Evolutionary conservation across 2,888 invertebrate genomes (phyloP), one percentile per base, ranked within the genome.

Genomic region (Parthenolecanium corni): DNA sequence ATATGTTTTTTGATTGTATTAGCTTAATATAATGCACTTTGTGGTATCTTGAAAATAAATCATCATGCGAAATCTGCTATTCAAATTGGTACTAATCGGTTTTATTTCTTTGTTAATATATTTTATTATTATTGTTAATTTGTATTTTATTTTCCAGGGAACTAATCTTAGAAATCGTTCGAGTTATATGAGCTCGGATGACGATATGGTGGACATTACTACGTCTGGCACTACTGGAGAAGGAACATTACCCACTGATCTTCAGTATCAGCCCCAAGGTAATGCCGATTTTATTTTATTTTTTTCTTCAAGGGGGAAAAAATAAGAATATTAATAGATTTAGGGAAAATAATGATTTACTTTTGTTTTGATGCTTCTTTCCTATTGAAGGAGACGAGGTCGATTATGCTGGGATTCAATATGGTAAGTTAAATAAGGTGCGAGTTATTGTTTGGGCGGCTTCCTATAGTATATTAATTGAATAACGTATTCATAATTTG

Each of bases 121-220:
- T n/a, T n/a, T n/a, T n/a, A n/a, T n/a, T n/a, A n/a, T n/a, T n/a
- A n/a, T n/a, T n/a, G n/a, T n/a, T n/a, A n/a, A n/a, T n/a, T n/a
- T n/a, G n/a, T n/a, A n/a, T n/a, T n/a, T n/a, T n/a, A n/a, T 51
- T n/a, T 46, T 38, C 24, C 21, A 63, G 63, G 31, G 54, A 46
- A 42, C 53, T 12, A 63, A 63, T 36, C 25, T 25, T 20, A n/a
- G 46, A 21, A 53, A 38, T 63, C 63, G 38, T 23, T 63, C 63
- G 9, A 52, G 53, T 46, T 63, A 63, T 18, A 40, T 74, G 64
- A 75, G 75, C 69, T 75, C 76, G 52, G 82, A 82, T 72, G 82
- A 82, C 73, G 82, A 81, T 71, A 82, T 82, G 82, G 80, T 82
- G 68, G 82, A 82, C 72, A 81, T 82, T 67, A 79, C 79, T 54